phyloP scores from a whole-genome alignment of 2,888 invertebrate species.

The Amiota mariae region DNA sequence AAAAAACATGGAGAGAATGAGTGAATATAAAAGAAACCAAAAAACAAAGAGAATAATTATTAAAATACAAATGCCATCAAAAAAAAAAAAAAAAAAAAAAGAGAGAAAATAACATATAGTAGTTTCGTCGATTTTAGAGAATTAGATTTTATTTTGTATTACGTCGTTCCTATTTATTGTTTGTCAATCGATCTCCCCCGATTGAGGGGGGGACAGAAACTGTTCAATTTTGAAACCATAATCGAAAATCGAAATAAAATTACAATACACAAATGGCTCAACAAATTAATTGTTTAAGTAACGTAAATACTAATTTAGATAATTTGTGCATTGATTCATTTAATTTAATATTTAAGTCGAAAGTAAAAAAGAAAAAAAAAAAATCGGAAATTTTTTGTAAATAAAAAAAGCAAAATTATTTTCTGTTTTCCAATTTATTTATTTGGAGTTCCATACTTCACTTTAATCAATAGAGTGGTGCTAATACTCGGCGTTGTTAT shows the following conservation, averaged over 20 bases:
- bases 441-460: background rate
- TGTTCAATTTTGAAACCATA: no score
- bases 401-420: slow-evolving; percentile 20
- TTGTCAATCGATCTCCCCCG: background rate
- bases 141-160: slow-evolving; percentile 66
- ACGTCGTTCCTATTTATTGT: slow-evolving; percentile 72
- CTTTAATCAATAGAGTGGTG: no score
- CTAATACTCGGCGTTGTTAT: no score
- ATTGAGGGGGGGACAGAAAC: background rate
- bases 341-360: slow-evolving; percentile 63
- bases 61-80: background rate
- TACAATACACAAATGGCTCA: slow-evolving; percentile 57
- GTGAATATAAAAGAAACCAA: slow-evolving; percentile 13
- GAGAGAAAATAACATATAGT: background rate
- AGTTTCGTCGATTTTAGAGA: slow-evolving; percentile 36
- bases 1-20: no score
- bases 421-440: background rate
- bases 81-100: background rate
- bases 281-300: slow-evolving; percentile 50
- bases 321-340: slow-evolving; percentile 60
- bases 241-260: background rate
- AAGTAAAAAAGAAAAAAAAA: slow-evolving; percentile 39
- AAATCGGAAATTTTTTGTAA: slow-evolving; percentile 38
- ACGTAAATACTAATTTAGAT: slow-evolving; percentile 20
- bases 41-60: background rate